Evolutionary conservation across 1,140 invertebrate genomes (phyloP), one percentile per base, ranked within the genome.

Genomic region (Antheraea pernyi): DNA sequence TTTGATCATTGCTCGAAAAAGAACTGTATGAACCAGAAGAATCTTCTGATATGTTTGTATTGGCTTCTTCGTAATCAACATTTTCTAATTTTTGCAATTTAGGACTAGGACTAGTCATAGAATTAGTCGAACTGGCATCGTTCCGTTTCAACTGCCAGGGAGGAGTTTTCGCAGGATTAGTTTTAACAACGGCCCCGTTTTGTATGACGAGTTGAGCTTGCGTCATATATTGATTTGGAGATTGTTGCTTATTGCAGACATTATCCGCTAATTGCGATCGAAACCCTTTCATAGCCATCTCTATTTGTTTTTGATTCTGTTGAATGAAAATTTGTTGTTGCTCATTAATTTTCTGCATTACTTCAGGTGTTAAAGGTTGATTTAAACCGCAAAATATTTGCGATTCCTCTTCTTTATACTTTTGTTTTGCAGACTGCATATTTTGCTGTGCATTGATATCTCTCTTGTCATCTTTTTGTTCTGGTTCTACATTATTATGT

Each of bases 91-190:
- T 91, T 30, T 82, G 80, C 7, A 80, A 68, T 71, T 91, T 91
- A 4, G 84, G 77, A 74, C 78, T 89, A 5, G 87, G 86, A 66
- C 87, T 86, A 2, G 81, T 76, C 59, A 89, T 76, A 16, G 84
- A 67, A 59, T 72, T 75, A 13, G 77, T 71, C 11, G 76, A 36
- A 67, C 72, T 82, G n/a, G 75, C 66, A 61, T 88, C 81, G 69
- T 83, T 85, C 77, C 91, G 86, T 69, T 93, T 93, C 46, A 95
- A 93, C 74, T 95, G 94, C 95, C 95, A 95, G 4, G 94, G 94
- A n/a, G 94, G 94, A 22, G 94, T 93, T 84, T 94, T 93, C 75
- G 91, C 86, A 9, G 87, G 89, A 79, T 89, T 88, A 1, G 88
- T 85, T 81, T 92, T 92, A 7, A 93, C 83, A 22, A 92, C 85